Evolutionary conservation across 2,113 vertebrate species (phyloP).

Genomic region (Grallaria varia): DNA sequence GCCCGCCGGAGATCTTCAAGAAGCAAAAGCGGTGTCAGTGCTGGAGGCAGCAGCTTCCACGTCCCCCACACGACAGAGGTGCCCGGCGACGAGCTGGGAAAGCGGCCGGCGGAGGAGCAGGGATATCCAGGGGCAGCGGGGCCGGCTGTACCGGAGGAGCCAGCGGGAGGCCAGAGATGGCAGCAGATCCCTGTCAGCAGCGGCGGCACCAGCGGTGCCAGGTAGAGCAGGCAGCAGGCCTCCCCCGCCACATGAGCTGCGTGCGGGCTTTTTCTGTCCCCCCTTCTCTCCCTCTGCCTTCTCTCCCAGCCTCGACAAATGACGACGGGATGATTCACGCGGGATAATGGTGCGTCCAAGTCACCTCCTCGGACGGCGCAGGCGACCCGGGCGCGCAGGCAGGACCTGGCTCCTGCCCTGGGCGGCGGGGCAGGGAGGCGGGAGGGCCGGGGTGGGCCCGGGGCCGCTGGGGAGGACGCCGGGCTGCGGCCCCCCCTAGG

Average conservation of each 20-base stretch:
- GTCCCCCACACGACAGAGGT: neutral
- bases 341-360: constrained; percentile 65
- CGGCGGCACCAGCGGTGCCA: constrained; percentile 62
- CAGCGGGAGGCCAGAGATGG: constrained; percentile 43
- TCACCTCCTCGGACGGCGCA: constrained; percentile 68
- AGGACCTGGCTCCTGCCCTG: neutral
- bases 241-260: constrained; percentile 70
- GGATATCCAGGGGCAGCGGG: constrained; percentile 33
- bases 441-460: neutral
- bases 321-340: constrained; percentile 76
- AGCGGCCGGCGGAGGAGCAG: neutral
- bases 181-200: constrained; percentile 50
- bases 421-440: neutral
- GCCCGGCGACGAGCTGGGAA: neutral
- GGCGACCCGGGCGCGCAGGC: neutral
- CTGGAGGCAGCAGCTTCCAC: neutral
- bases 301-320: constrained; percentile 52
- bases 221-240: constrained; percentile 64
- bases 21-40: neutral
- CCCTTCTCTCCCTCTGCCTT: constrained; percentile 52
- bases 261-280: constrained; percentile 57
- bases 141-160: neutral
- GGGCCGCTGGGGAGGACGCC: neutral
- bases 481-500: neutral
- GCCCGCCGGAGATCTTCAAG: neutral